Conservation (phyloP, 2,113 vertebrate species). For the Megaleporinus macrocephalus region DNA sequence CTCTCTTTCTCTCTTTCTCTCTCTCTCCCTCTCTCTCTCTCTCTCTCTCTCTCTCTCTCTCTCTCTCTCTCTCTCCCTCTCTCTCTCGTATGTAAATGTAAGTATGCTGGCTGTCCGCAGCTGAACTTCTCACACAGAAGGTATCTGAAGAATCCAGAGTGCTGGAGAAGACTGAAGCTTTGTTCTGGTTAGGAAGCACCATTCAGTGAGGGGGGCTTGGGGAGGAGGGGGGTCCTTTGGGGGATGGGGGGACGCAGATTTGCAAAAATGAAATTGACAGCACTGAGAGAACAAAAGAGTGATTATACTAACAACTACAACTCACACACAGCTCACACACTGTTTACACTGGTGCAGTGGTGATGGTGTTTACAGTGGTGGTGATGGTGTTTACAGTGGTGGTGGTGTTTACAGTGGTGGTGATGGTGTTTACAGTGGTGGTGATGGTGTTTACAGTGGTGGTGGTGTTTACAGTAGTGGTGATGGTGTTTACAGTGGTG, state of each 20-base stretch:
- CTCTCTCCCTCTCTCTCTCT: constrained; percentile 44
- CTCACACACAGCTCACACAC: no score
- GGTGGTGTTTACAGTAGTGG: no score
- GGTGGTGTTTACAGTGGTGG: no score
- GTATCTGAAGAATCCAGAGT: constrained; percentile 60
- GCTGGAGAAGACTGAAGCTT: constrained; percentile 49
- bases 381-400: no score
- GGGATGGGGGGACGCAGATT: constrained; percentile 22
- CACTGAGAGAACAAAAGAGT: neutral
- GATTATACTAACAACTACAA: no score
- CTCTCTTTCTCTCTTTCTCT: constrained; percentile 41
- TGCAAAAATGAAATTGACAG: neutral
- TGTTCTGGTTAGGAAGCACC: constrained; percentile 49
- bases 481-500: no score
- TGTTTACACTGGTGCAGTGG: no score
- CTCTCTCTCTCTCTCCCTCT: constrained; percentile 46
- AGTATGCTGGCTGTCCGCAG: constrained; percentile 31
- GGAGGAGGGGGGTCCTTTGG: neutral
- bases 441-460: no score
- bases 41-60: constrained; percentile 46
- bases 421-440: no score
- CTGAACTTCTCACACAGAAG: constrained; percentile 62
- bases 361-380: no score
- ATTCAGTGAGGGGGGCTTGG: constrained; percentile 18
- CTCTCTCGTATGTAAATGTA: constrained; percentile 47